These are phyloP conservation scores for Palythoa caribaeorum DNA, from an alignment of 92 coral and sea anemone genomes.

Conservation along the genomic window DNA sequence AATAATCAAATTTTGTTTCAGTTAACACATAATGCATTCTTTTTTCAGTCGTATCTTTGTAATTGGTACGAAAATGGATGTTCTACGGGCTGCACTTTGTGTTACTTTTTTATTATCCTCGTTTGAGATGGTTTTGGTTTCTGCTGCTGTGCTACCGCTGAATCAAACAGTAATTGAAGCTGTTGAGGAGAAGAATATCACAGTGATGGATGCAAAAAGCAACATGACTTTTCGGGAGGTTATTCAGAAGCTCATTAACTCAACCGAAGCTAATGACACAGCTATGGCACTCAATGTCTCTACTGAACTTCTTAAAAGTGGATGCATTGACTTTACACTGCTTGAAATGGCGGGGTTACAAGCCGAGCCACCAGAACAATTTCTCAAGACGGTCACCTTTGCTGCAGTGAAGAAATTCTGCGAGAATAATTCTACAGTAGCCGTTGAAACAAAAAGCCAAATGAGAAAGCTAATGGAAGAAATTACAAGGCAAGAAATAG, in stretches of 20 bases:
- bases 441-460: background rate
- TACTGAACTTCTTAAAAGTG: background rate
- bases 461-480: background rate
- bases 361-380: conserved; percentile 7
- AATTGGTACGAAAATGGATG: background rate
- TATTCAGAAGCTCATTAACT: background rate
- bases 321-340: background rate
- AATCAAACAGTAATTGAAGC: background rate
- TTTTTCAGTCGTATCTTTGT: background rate
- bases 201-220: background rate
- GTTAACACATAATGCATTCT: background rate
- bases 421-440: conserved; percentile 1
- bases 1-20: background rate
- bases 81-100: background rate
- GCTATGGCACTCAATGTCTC: conserved; percentile 22
- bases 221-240: background rate
- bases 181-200: background rate
- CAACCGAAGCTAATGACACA: background rate
- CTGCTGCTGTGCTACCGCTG: background rate
- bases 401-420: background rate
- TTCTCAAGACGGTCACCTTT: conserved; percentile 1
- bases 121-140: background rate
- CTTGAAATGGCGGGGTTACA: conserved; percentile 21
- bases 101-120: background rate
- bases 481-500: background rate